Conservation (phyloP, 2,888 invertebrate species). For the Agrilus mali region DNA sequence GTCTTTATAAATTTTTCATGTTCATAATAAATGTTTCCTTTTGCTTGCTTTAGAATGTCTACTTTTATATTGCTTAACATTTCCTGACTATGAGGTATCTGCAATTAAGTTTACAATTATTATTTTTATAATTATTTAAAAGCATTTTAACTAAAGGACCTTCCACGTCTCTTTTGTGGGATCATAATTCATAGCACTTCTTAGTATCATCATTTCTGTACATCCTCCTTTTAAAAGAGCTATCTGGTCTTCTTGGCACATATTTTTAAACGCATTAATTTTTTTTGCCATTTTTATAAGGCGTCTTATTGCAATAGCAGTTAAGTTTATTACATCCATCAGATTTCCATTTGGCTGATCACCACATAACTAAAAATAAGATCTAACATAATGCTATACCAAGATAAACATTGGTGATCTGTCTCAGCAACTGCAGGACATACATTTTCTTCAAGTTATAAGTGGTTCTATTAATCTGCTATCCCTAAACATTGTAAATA, state of each 20-base stretch:
- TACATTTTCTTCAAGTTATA: no score
- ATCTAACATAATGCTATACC: no score
- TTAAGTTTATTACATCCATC: conserved; percentile 77
- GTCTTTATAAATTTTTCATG: conserved; percentile 76
- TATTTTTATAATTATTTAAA: neutral
- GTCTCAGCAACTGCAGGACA: no score
- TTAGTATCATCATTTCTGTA: conserved; percentile 90
- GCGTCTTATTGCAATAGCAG: conserved; percentile 82
- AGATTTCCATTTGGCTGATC: conserved; percentile 48
- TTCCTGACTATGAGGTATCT: conserved; percentile 70
- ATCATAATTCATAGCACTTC: conserved; percentile 88
- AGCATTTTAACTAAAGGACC: conserved; percentile 36
- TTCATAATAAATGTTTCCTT: conserved; percentile 78
- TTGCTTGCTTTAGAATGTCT: conserved; percentile 82
- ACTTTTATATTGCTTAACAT: conserved; percentile 69
- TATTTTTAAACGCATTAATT: conserved; percentile 78
- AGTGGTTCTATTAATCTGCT: no score
- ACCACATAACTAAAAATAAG: no score
- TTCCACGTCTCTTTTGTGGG: conserved; percentile 83
- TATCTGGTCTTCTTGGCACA: conserved; percentile 91
- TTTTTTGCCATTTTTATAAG: conserved; percentile 76
- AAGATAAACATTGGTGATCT: no score
- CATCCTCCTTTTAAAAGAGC: conserved; percentile 82
- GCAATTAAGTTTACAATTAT: conserved; percentile 6
- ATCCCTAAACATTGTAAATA: no score